Evolutionary conservation across 1,140 invertebrate species (phyloP).

Genomic region (Brachionus paranguensis): DNA sequence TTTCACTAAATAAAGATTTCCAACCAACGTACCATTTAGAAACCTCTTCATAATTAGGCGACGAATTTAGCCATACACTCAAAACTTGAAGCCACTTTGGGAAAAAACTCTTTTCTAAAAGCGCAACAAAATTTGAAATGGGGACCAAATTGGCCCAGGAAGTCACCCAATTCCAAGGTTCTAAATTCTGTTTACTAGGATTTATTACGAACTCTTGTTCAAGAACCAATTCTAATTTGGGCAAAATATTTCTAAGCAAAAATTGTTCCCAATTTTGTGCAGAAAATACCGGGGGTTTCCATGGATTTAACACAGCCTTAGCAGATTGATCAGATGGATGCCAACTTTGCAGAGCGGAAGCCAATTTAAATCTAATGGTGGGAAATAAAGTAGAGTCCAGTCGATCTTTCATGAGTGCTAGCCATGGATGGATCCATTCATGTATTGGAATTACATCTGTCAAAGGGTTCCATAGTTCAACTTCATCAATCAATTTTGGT

Average conservation of each 20-base stretch:
- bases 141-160: slow-evolving; percentile 76
- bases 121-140: slow-evolving; percentile 63
- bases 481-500: slow-evolving; percentile 70
- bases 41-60: slow-evolving; percentile 74
- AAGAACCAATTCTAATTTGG: slow-evolving; percentile 61
- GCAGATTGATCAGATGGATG: slow-evolving; percentile 78
- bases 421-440: slow-evolving; percentile 92
- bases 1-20: slow-evolving; percentile 69
- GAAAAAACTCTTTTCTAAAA: slow-evolving; percentile 78
- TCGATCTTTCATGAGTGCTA: slow-evolving; percentile 65
- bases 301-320: slow-evolving; percentile 80
- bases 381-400: not conserved
- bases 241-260: slow-evolving; percentile 79
- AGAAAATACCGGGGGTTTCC: slow-evolving; percentile 72
- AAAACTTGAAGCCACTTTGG: slow-evolving; percentile 77
- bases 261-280: slow-evolving; percentile 75
- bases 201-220: slow-evolving; percentile 70
- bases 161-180: slow-evolving; percentile 76
- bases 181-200: slow-evolving; percentile 69
- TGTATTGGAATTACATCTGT: slow-evolving; percentile 88
- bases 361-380: slow-evolving; percentile 83
- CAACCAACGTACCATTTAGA: slow-evolving; percentile 80
- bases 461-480: slow-evolving; percentile 86
- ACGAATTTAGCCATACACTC: slow-evolving; percentile 57
- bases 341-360: slow-evolving; percentile 79